A percentile compares a stretch with the other conserved stretches of the same genome.
Conservation (phyloP, 2,888 invertebrate genomes). For the Chaetogeoica ovagalla region DNA sequence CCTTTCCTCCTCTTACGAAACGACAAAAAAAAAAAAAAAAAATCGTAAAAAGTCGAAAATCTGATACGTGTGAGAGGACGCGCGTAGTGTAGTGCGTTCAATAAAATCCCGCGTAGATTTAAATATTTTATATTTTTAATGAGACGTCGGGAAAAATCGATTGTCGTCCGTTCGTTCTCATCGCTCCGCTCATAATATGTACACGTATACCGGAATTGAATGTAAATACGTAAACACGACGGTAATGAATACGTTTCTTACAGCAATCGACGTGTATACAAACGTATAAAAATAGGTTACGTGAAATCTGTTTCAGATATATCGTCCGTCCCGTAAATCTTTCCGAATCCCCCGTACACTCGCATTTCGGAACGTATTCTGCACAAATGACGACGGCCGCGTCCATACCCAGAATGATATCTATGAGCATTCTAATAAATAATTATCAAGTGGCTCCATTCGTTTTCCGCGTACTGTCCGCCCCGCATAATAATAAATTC, state of each 20-base stretch:
- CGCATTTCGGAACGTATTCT: no score
- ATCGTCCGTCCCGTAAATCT: neutral
- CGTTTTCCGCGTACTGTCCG: no score
- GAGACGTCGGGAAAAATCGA: neutral
- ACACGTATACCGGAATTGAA: neutral
- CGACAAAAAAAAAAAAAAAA: no score
- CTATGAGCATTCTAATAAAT: no score
- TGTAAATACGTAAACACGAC: neutral
- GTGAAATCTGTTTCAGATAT: constrained; percentile 17
- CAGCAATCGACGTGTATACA: neutral
- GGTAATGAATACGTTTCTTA: neutral
- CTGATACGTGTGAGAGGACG: neutral
- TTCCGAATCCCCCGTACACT: no score
- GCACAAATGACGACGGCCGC: no score
- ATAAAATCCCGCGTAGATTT: neutral
- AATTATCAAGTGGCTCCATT: no score
- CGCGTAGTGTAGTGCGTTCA: neutral
- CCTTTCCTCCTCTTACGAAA: no score
- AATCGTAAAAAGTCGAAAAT: no score
- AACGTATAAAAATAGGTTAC: neutral
- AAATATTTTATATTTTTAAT: no score
- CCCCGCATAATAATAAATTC: no score
- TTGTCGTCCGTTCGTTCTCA: neutral
- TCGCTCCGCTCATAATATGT: neutral
- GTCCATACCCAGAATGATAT: no score